These are phyloP conservation scores for Theonella swinhoei DNA, from an alignment of 37 sponge, comb jelly and placozoan genomes.

Conservation along the genomic window DNA sequence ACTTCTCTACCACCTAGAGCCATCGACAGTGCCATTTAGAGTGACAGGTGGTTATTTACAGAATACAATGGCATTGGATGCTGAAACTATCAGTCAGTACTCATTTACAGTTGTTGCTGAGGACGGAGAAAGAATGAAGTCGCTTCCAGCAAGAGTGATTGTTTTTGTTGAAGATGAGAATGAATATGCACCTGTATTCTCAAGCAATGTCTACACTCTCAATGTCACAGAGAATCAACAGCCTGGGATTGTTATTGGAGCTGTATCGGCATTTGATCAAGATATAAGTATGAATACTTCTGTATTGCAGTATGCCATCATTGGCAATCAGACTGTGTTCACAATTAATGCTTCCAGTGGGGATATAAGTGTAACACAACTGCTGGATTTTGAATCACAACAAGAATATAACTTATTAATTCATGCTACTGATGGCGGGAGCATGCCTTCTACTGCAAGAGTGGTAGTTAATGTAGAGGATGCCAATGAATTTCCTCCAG, in stretches of 20 bases:
- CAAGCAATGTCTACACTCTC: neutral
- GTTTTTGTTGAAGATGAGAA: constrained; percentile 65
- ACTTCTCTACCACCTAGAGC: constrained; percentile 7
- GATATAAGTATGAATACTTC: constrained; percentile 14
- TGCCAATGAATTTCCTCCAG: constrained; percentile 50
- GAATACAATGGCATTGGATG: constrained; percentile 40
- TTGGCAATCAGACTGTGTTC: constrained; percentile 35
- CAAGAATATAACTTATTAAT: constrained; percentile 24
- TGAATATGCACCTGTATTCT: constrained; percentile 60
- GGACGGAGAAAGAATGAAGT: constrained; percentile 19
- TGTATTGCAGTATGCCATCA: neutral
- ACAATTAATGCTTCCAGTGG: constrained; percentile 29
- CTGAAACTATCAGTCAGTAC: constrained; percentile 24
- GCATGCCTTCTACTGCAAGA: constrained; percentile 3
- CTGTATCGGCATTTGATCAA: constrained; percentile 23
- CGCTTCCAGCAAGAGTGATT: constrained; percentile 39
- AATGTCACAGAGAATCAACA: constrained; percentile 8
- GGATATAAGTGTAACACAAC: neutral
- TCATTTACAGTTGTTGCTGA: constrained; percentile 46
- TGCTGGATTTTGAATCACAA: constrained; percentile 34
- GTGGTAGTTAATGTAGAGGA: constrained; percentile 45
- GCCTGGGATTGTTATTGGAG: neutral
- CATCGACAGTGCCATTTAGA: constrained; percentile 18
- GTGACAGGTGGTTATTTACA: constrained; percentile 26
- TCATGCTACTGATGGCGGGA: constrained; percentile 37